Evolutionary conservation across 2,113 vertebrate species (phyloP).

Genomic region (Sapayoa aenigma): DNA sequence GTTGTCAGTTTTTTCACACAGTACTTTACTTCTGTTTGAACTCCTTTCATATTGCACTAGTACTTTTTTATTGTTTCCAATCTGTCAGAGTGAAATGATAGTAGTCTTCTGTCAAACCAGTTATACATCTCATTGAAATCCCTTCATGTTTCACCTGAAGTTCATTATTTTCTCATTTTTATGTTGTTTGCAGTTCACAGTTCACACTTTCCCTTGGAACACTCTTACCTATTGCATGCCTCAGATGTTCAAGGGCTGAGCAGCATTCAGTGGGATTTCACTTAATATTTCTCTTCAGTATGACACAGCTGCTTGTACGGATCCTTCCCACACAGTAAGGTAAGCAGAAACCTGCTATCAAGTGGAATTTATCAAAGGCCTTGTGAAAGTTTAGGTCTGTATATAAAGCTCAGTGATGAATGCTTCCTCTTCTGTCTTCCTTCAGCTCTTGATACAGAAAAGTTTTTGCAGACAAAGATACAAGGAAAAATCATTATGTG

Average conservation of each 20-base stretch:
- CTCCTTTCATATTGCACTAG: not conserved
- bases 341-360: not conserved
- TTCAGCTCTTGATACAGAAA: not conserved
- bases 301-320: not conserved
- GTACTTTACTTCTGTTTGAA: not conserved
- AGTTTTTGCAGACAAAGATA: not conserved
- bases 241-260: not conserved
- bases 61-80: not conserved
- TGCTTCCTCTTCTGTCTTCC: not conserved
- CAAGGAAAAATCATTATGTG: not conserved
- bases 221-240: not conserved
- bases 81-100: not conserved
- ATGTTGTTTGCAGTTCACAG: not conserved
- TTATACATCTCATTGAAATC: constrained; percentile 7
- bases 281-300: not conserved
- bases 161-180: not conserved
- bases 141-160: not conserved
- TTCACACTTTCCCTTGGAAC: not conserved
- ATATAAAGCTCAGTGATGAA: not conserved
- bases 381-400: not conserved
- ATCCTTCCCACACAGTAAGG: not conserved
- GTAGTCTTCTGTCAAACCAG: not conserved
- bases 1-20: not conserved
- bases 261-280: not conserved
- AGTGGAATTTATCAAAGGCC: not conserved